These are phyloP conservation scores for Hippolais icterina DNA, from an alignment of 2,113 vertebrate genomes.

Conservation along the genomic window DNA sequence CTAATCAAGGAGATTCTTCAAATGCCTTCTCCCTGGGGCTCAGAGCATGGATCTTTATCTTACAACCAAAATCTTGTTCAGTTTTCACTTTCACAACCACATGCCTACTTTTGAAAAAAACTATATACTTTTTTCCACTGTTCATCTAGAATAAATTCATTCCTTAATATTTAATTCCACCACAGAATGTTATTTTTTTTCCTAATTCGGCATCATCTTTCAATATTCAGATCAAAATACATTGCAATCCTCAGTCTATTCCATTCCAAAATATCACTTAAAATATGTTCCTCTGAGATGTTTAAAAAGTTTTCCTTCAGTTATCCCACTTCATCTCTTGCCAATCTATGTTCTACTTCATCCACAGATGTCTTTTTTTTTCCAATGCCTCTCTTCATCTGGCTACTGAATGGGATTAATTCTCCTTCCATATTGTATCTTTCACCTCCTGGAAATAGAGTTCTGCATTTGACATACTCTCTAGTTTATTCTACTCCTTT, in stretches of 20 bases:
- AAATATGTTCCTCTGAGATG: not conserved
- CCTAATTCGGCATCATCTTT: not conserved
- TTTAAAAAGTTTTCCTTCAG: constrained; percentile 8
- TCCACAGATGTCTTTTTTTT: not conserved
- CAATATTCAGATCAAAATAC: not conserved
- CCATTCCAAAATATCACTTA: not conserved
- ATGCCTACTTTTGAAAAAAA: not conserved
- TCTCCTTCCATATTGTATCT: not conserved
- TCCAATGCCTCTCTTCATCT: constrained; percentile 8
- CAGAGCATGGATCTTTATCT: not conserved
- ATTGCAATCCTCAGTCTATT: not conserved
- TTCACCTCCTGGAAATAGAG: not conserved
- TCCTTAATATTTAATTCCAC: not conserved
- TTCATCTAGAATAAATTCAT: not conserved
- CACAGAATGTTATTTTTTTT: not conserved
- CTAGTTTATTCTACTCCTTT: not conserved
- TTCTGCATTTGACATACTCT: not conserved
- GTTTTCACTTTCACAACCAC: not conserved
- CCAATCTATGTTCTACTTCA: constrained; percentile 24
- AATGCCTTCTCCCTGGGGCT: not conserved
- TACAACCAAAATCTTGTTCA: not conserved
- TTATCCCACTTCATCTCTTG: constrained; percentile 34
- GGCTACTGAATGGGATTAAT: not conserved
- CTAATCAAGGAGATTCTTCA: not conserved
- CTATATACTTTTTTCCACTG: not conserved